Base-by-base conservation (phyloP, 2,888 invertebrate genomes). In the Leptopilina myrica region DNA sequence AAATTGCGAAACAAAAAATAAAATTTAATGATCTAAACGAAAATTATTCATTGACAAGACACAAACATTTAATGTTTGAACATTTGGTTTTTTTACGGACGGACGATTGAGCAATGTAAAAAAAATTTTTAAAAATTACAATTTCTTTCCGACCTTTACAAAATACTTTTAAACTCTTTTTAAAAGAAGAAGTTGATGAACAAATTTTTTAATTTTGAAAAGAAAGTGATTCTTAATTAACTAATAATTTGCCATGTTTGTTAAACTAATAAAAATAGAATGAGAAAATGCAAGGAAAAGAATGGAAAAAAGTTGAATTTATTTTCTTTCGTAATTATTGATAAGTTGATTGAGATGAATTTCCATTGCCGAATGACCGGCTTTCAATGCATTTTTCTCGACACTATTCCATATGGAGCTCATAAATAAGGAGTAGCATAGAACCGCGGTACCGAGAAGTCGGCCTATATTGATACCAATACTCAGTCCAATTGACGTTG, bases 341-440 rank as follows among this genome's bases (percentile, higher is more conserved):
- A 83, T 89, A 77, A 90, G 81, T 80, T 88, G 89, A 46, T 81
- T 69, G 46, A 91, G 85, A 79, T 88, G 86, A 86, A 95, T 93
- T 87, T 95, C 94, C 93, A 97, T 95, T 1, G 94, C 94, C 78
- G 94, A 93, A 87, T 95, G 94, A 8, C 96, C 95, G n/a, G 97
- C 95, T 86, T 95, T 93, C 15, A 97, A 93, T 64, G 95, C 96
- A 91, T 97, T 96, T 84, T 93, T 93, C 91, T 97, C 97, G 83
- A 97, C 96, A 84, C 93, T 94, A 90, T 96, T 96, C 97, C 97
- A 97, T 82, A 97, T 89, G 0, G 96, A 94, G 53, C 95, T 96
- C 97, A 97, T 97, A 84, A 96, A 93, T 20, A 96, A 83, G 82
- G 94, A 94, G 88, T 96, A 97, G 76, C 95, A 93, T 84, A 95